Evolutionary conservation across 2,113 vertebrate genomes (phyloP), one percentile per base, ranked within the genome.

Genomic region (Carlito syrichta): DNA sequence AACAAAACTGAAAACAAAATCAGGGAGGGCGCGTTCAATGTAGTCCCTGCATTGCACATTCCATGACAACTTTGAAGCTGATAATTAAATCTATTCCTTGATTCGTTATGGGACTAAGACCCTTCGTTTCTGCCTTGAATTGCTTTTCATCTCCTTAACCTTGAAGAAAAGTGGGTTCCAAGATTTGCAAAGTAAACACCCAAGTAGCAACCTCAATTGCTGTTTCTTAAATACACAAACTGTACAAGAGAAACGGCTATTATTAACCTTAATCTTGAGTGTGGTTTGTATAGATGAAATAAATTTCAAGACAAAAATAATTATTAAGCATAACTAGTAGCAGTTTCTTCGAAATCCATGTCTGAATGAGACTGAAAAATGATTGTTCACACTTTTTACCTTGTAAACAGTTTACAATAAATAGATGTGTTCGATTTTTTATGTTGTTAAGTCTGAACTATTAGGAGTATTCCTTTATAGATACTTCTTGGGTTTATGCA

Each of bases 241-340:
- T 56, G 32, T 94, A 25, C 27, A 32, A 14, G 5, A 58, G 35
- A 60, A 58, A 54, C 38, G 8, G 38, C 16, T 52, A 20, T 45
- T 12, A 48, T n/a, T n/a, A 78, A 27, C 43, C 30, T 71, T 52
- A 45, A 91, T 86, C 89, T 45, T 76, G 43, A 71, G 56, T 22
- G 32, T 17, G 82, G 35, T 23, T 91, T 56, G 16, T 81, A 1
- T 12, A 79, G 19, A 74, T 73, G 52, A 66, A 56, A 89, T 11
- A 86, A 58, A 62, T 38, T 43, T 87, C 35, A 60, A 74, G n/a
- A 78, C 38, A 60, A 83, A 78, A 96, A 60, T 68, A 40, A 87
- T 1, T 30, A 43, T n/a, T 69, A 40, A 96, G 11, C 6, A 48
- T 38, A 16, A 35, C 58, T 62, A 81, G 5, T 19, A 45, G 52